Conservation (phyloP, 1,140 invertebrate species). For the Drosophila simulans region DNA sequence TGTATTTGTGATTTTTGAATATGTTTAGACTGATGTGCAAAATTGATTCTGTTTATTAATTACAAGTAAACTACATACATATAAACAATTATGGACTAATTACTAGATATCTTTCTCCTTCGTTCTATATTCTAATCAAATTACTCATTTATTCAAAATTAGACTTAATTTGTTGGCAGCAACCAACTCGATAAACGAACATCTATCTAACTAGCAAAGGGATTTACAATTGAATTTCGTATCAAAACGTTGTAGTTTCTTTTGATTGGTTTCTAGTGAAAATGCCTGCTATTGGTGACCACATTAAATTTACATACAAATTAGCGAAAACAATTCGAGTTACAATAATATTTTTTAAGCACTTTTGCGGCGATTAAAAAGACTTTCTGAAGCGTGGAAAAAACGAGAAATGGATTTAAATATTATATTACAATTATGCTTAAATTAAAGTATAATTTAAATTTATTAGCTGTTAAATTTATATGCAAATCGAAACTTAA, state of each 20-base stretch:
- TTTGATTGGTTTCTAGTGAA: constrained; percentile 60
- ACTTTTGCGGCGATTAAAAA: constrained; percentile 80
- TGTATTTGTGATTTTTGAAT: constrained; percentile 83
- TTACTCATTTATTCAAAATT: constrained; percentile 62
- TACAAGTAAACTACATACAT: constrained; percentile 67
- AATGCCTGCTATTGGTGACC: constrained; percentile 40
- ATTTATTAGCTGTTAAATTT: constrained; percentile 82
- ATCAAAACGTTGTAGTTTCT: constrained; percentile 44
- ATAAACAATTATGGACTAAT: constrained; percentile 43
- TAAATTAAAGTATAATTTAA: constrained; percentile 80
- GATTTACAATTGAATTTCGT: constrained; percentile 20
- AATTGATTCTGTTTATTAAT: constrained; percentile 80
- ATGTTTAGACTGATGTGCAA: constrained; percentile 83
- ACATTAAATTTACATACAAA: constrained; percentile 58
- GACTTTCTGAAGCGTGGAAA: constrained; percentile 68
- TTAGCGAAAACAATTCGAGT: constrained; percentile 56
- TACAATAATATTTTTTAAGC: constrained; percentile 78
- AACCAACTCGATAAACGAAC: constrained; percentile 34
- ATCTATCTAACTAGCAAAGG: constrained; percentile 48
- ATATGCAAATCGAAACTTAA: constrained; percentile 68
- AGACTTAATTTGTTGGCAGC: constrained; percentile 54
- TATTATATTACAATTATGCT: constrained; percentile 74
- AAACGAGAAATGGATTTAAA: constrained; percentile 66
- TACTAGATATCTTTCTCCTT: constrained; percentile 34
- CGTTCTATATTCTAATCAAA: constrained; percentile 47